These are phyloP conservation scores for Drosophila mettleri DNA, from an alignment of 2,888 invertebrate genomes.

Conservation along the genomic window DNA sequence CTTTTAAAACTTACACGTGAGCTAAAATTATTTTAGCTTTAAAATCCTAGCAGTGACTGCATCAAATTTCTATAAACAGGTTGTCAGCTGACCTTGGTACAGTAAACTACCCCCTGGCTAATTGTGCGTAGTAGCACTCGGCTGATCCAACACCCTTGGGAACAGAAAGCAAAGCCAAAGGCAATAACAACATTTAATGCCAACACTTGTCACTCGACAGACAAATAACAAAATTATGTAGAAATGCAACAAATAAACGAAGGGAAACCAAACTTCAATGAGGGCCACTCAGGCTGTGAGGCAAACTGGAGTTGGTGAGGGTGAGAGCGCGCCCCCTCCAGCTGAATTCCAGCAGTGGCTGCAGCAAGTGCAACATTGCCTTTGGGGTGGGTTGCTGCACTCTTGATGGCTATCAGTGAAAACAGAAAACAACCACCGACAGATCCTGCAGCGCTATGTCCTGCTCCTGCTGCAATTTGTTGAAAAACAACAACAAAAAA, in stretches of 20 bases:
- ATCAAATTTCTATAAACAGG: not conserved
- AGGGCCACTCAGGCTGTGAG: conserved; percentile 24
- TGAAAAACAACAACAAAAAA: conserved; percentile 2
- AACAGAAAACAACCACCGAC: conserved; percentile 40
- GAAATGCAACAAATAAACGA: conserved; percentile 70
- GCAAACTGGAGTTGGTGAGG: conserved; percentile 19
- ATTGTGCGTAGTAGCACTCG: conserved; percentile 17
- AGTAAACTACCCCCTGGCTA: conserved; percentile 30
- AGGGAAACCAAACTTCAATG: conserved; percentile 18
- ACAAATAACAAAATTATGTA: conserved; percentile 78
- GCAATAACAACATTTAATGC: conserved; percentile 24
- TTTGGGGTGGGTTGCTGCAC: conserved; percentile 35
- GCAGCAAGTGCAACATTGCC: conserved; percentile 59
- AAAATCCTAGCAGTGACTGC: not conserved
- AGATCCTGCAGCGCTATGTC: conserved; percentile 52
- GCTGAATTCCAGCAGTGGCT: conserved; percentile 49
- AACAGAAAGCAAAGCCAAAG: conserved; percentile 46
- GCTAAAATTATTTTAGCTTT: no score
- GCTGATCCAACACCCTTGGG: conserved; percentile 66
- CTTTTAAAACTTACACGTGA: no score
- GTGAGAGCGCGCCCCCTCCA: conserved; percentile 36
- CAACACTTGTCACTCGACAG: conserved; percentile 70
- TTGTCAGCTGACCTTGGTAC: conserved; percentile 33
- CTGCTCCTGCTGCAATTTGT: conserved; percentile 48
- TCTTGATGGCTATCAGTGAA: conserved; percentile 48